Conservation (phyloP, 1,140 invertebrate species). For the Listronotus bonariensis region DNA sequence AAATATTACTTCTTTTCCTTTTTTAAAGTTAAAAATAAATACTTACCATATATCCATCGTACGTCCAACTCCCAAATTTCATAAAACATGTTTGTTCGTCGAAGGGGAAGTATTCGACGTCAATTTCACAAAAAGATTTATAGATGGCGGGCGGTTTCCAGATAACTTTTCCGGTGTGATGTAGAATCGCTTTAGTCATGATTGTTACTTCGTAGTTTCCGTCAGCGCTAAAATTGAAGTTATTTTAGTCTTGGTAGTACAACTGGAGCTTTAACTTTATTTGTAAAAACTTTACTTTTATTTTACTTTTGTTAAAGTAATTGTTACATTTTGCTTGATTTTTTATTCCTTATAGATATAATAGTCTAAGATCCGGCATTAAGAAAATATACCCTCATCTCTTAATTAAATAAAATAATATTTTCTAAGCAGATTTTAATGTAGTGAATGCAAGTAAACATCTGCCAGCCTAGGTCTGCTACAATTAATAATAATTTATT, state of each 20-base stretch:
- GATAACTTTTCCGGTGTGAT: constrained; percentile 89
- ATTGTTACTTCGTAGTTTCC: constrained; percentile 98
- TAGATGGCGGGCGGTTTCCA: constrained; percentile 99
- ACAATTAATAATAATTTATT: too few species aligned
- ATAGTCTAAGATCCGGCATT: too few species aligned
- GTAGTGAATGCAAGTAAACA: too few species aligned
- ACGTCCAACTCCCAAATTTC: constrained; percentile 97
- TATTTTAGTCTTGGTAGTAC: constrained; percentile 1
- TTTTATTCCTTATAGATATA: too few species aligned
- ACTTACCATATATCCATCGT: constrained; percentile 85
- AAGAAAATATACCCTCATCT: too few species aligned
- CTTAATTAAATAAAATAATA: too few species aligned
- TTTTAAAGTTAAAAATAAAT: too few species aligned
- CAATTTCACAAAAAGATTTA: constrained; percentile 97
- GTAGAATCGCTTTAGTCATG: constrained; percentile 93
- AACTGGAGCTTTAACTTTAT: neutral
- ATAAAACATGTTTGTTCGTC: constrained; percentile 96
- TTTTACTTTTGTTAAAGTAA: too few species aligned
- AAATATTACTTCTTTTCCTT: too few species aligned
- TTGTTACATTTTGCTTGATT: too few species aligned
- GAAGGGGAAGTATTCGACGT: constrained; percentile 96
- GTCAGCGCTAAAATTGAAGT: constrained; percentile 75
- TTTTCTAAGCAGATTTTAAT: too few species aligned
- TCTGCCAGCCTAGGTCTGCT: too few species aligned
- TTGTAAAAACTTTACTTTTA: neutral